Evolutionary conservation across 1,140 invertebrate species (phyloP), one percentile per base, ranked within the genome.

Genomic region (Maniola jurtina): DNA sequence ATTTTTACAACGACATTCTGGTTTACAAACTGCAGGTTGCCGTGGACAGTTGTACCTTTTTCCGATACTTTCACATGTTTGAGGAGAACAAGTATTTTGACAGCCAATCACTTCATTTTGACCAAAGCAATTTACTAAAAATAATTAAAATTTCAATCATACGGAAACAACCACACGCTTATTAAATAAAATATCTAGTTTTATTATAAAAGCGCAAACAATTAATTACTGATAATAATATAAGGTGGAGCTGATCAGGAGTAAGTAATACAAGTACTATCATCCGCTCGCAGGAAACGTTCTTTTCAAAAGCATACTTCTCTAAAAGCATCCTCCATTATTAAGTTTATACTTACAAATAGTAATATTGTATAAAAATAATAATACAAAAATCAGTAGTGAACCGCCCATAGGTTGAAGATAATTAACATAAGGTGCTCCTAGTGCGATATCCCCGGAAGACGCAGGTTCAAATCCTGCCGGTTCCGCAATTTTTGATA

Each of bases 51-150:
- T 10, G 14, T 64, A 74, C 8, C 2, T 38, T 54, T 66, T 64
- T 5, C 65, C 70, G 14, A 79, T 71, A 57, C 68, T 78, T 40
- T 76, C 72, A 63, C 80, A 83, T 15, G 70, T 76, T 57, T 77
- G 61, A 13, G 68, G 68, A 8, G 64, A 42, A 33, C 70, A 72
- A 8, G 13, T 34, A 13, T 15, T 48, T 42, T 48, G 14, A 54
- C 65, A 68, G n/a, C 58, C 62, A 14, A n/a, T 9, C 9, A 57
- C 57, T 61, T 70, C 68, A 34, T 72, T 69, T 50, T 42, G 14
- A 45, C 64, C 67, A 10, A n/a, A 16, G 15, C 71, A 72, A 45
- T 55, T 57, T 15, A 55, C 38, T 47, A 11, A 60, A 66, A 40
- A 40, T 13, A 25, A n/a, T 38, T 16, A 16, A 11, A 52, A 55